phyloP scores from a whole-genome alignment of 2,113 vertebrate species.

The Chauna torquata region DNA sequence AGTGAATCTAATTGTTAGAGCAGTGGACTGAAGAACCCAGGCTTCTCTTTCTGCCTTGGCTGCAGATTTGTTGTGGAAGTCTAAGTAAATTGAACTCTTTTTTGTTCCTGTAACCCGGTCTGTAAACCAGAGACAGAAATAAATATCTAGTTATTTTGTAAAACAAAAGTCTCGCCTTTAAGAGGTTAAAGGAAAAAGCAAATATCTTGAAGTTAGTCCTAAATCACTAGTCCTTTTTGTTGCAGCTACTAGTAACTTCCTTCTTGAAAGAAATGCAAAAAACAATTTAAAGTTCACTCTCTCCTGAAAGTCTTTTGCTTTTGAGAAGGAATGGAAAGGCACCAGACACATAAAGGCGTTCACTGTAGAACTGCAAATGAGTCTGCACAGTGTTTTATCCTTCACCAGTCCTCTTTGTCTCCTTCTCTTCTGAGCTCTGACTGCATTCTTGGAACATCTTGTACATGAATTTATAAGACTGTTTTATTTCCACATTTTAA shows the following conservation, averaged over 20 bases:
- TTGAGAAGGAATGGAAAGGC: slow-evolving; percentile 47
- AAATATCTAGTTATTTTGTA: not conserved
- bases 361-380: slow-evolving; percentile 68
- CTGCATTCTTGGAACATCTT: slow-evolving; percentile 55
- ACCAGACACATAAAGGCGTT: slow-evolving; percentile 27
- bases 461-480: slow-evolving; percentile 52
- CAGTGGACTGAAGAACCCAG: not conserved
- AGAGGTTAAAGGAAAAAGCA: slow-evolving; percentile 15
- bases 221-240: slow-evolving; percentile 8
- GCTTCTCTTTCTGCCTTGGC: not conserved
- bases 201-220: not conserved
- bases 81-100: not conserved
- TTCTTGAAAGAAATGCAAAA: slow-evolving; percentile 11
- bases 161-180: not conserved
- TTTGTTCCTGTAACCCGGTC: not conserved
- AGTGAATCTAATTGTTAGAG: not conserved
- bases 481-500: slow-evolving; percentile 34
- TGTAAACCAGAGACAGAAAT: not conserved
- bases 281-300: slow-evolving; percentile 22
- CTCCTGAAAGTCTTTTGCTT: slow-evolving; percentile 28
- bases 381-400: slow-evolving; percentile 44
- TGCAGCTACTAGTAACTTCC: not conserved
- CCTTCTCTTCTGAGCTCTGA: not conserved
- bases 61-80: not conserved
- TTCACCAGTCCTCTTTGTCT: slow-evolving; percentile 45